Percentiles rank a stretch among this genome's conserved stretches.
Evolutionary conservation across 2,113 vertebrate genomes (phyloP).

Genomic region (Circaetus cinerascens): DNA sequence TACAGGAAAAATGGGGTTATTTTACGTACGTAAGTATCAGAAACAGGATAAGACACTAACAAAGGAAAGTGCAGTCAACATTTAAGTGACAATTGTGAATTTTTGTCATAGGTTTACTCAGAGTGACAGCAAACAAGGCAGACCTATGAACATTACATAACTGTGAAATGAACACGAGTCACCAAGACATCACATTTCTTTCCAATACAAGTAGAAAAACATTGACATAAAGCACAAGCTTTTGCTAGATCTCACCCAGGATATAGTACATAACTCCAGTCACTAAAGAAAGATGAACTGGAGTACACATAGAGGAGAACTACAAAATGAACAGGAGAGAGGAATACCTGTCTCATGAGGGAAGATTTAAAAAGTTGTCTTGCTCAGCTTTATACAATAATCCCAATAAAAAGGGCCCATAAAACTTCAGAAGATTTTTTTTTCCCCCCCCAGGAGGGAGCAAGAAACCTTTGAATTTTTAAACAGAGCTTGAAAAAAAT

Average conservation of each 20-base stretch:
- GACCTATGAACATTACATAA: neutral
- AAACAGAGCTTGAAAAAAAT: neutral
- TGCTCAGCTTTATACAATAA: neutral
- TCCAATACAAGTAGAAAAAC: neutral
- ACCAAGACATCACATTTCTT: neutral
- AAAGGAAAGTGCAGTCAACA: neutral
- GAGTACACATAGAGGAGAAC: neutral
- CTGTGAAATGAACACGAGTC: neutral
- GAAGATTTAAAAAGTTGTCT: neutral
- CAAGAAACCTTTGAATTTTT: slow-evolving; percentile 3
- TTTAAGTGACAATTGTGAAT: neutral
- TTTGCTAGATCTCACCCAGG: neutral
- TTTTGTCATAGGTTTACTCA: neutral
- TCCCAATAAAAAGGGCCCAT: neutral
- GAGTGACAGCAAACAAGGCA: neutral
- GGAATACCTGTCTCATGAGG: neutral
- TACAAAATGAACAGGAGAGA: neutral
- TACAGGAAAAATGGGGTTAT: neutral
- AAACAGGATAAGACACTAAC: neutral
- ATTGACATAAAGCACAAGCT: neutral
- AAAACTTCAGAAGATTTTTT: neutral
- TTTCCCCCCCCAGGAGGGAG: neutral
- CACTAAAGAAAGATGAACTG: neutral
- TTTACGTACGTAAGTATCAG: neutral
- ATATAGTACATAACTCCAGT: neutral